Evolutionary conservation across 2,888 invertebrate genomes (phyloP).

Genomic region (Allygus modestus): DNA sequence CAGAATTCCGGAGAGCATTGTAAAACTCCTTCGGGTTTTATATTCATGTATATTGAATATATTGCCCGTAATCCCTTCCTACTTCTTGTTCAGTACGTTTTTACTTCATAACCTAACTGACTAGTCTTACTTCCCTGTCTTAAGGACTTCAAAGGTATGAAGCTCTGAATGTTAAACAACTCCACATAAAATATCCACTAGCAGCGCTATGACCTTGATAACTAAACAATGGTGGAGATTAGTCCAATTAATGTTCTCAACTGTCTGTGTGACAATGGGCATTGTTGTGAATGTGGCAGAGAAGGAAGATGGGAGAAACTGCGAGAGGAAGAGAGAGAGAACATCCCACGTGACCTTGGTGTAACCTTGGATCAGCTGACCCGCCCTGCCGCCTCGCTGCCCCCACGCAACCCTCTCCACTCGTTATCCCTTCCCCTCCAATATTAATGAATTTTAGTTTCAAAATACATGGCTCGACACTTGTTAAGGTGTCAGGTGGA

Average conservation of each 20-base stretch:
- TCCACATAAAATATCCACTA: neutral
- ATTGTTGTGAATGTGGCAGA: slow-evolving; percentile 37
- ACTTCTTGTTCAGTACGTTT: too few relatives aligned
- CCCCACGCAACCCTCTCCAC: neutral
- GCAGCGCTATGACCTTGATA: slow-evolving; percentile 32
- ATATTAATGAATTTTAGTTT: neutral
- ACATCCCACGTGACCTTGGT: slow-evolving; percentile 54
- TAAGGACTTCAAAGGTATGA: too few relatives aligned
- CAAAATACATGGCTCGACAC: slow-evolving; percentile 19
- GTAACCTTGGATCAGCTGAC: slow-evolving; percentile 50
- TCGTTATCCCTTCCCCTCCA: neutral
- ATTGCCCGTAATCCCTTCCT: too few relatives aligned
- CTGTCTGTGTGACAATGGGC: slow-evolving; percentile 37
- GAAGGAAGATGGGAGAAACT: neutral
- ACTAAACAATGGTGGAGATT: slow-evolving; percentile 42
- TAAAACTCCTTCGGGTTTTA: too few relatives aligned
- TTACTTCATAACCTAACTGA: too few relatives aligned
- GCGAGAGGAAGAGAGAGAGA: slow-evolving; percentile 29
- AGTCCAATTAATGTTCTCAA: slow-evolving; percentile 42
- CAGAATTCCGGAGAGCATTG: too few relatives aligned
- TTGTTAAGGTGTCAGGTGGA: slow-evolving; percentile 32
- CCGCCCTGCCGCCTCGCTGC: slow-evolving; percentile 20
- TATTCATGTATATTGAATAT: too few relatives aligned
- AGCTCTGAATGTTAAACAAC: too few relatives aligned
- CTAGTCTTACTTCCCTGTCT: too few relatives aligned